These are phyloP conservation scores for Pituophis catenifer DNA, from an alignment of 2,113 vertebrate species.

Conservation along the genomic window DNA sequence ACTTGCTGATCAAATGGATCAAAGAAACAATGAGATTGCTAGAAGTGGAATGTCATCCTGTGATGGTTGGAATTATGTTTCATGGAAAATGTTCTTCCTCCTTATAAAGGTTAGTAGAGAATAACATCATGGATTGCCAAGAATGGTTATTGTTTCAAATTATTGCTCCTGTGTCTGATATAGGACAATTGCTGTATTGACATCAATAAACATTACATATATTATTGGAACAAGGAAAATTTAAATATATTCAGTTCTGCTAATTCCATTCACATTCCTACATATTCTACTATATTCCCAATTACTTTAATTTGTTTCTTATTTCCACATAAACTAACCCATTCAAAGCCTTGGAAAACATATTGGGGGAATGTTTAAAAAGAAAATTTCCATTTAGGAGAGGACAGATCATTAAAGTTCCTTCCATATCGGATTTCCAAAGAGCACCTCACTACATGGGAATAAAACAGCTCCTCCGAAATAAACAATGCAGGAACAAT, in stretches of 20 bases:
- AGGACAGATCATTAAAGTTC: neutral
- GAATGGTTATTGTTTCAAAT: constrained; percentile 57
- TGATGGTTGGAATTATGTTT: constrained; percentile 14
- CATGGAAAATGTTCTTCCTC: constrained; percentile 42
- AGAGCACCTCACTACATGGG: neutral
- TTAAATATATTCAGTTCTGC: neutral
- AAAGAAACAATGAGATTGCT: neutral
- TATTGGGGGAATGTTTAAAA: neutral
- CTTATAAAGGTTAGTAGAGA: constrained; percentile 51
- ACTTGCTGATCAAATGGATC: neutral
- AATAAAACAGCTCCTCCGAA: neutral
- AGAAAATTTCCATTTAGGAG: neutral
- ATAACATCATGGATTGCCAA: constrained; percentile 38
- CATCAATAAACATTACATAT: neutral
- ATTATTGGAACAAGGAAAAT: neutral
- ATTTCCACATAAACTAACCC: neutral
- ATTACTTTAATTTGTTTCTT: neutral
- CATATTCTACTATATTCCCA: neutral
- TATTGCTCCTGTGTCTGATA: constrained; percentile 51
- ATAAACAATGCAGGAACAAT: neutral
- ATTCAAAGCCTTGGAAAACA: neutral
- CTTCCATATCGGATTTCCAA: neutral
- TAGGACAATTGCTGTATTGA: constrained; percentile 48
- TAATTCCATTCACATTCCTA: neutral
- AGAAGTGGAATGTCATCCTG: neutral